Evolutionary conservation across 2,888 invertebrate species (phyloP), one percentile per base, ranked within the genome.

Genomic region (Boloria euphrosyne): DNA sequence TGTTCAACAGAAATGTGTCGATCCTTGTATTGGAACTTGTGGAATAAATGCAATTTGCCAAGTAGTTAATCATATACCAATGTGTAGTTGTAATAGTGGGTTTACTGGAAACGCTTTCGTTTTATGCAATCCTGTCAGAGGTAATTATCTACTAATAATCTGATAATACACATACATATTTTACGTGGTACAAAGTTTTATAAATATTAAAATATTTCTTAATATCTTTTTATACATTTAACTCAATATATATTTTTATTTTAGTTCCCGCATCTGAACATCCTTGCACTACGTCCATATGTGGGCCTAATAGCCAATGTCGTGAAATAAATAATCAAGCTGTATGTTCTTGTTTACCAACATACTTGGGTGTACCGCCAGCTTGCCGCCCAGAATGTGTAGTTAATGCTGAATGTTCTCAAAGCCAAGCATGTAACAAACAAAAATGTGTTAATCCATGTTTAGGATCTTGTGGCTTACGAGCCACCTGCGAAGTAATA

Each of bases 401-500:
- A 14, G 93, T 93, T 2, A 96, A 94, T 81, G 93, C 95, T 43
- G 96, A 96, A 82, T 96, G 96, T 79, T 76, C 94, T 0, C 93
- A 93, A 74, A 94, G 95, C 75, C 87, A 93, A 81, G 95, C 96
- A 18, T 96, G 96, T 78, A 93, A 95, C 62, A 93, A 94, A 71
- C 94, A 95, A 77, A 95, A 95, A 84, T 96, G 96, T 84, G 87
- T 93, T 57, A 95, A 96, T 86, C 96, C 96, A 55, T 96, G 96
- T 78, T 90, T 94, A 17, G 95, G 95, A 54, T 93, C 94, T 59
- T 97, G 96, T 75, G 95, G 96, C 61, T 75, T 93, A 58, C 87
- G 92, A 79, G 93, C 95, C 58, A 89, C 89, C 47, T 94, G 95
- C 79, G 90, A 90, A 75, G 95, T 96, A 3, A 92, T 95, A 27